A percentile compares a stretch with the other conserved stretches of the same genome.
phyloP scores from a whole-genome alignment of 2,797 vertebrate genomes.

The Tokudaia muenninki region DNA sequence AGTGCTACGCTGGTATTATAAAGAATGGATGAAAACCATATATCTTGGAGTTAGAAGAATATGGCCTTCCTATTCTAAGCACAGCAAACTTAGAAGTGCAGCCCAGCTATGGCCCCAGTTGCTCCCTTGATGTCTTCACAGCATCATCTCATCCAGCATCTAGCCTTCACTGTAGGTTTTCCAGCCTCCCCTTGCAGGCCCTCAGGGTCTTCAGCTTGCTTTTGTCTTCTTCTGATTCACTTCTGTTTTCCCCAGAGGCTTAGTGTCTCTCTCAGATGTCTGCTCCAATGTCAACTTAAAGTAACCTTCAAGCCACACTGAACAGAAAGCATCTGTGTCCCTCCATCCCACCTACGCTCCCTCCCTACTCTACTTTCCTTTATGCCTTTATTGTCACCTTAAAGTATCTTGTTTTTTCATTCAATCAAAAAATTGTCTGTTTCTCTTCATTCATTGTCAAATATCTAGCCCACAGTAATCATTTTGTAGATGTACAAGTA shows the following conservation, averaged over 20 bases:
- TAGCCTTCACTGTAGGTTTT: not conserved
- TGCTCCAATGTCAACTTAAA: not conserved
- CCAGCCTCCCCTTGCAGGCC: not conserved
- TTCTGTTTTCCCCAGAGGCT: too few relatives aligned
- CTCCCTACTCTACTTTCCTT: not conserved
- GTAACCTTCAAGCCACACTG: not conserved
- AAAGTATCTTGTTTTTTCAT: not conserved
- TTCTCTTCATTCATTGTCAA: not conserved
- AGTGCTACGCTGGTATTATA: not conserved
- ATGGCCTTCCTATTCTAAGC: not conserved
- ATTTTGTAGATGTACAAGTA: not conserved
- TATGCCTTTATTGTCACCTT: not conserved
- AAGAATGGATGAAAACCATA: not conserved
- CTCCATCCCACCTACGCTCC: too few relatives aligned
- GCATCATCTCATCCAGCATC: not conserved
- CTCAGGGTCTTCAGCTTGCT: fast-evolving
- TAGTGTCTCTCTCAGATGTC: not conserved
- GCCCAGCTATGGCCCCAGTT: fast-evolving
- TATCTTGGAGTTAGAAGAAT: not conserved
- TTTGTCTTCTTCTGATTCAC: not conserved
- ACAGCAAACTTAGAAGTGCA: fast-evolving
- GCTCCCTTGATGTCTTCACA: fast-evolving
- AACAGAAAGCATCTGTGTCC: not conserved
- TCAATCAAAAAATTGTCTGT: not conserved
- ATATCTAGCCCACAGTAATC: not conserved